phyloP scores from a whole-genome alignment of 2,888 invertebrate species.

The Rapana venosa region DNA sequence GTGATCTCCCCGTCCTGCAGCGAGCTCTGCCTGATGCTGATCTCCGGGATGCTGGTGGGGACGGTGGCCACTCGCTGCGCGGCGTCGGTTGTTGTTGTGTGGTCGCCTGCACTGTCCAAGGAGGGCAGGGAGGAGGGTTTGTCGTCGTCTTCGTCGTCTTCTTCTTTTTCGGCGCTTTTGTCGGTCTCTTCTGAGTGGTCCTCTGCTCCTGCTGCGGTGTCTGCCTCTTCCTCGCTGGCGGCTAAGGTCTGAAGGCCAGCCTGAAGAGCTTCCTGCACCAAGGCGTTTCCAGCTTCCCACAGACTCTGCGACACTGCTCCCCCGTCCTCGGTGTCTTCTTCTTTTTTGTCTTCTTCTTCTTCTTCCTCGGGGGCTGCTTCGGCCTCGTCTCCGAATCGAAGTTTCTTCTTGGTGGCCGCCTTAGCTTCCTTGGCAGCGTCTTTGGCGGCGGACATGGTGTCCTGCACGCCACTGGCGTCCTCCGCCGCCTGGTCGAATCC shows the following conservation, averaged over 20 bases:
- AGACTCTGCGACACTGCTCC: neutral
- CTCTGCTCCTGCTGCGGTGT: neutral
- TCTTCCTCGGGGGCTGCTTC: neutral
- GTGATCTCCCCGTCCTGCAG: slow-evolving; percentile 33
- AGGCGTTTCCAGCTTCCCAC: neutral
- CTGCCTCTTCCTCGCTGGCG: neutral
- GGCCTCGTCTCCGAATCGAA: neutral
- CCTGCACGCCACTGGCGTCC: neutral
- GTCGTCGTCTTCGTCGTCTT: neutral
- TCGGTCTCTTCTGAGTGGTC: neutral
- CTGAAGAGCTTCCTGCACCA: slow-evolving; percentile 4
- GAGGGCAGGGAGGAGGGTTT: slow-evolving; percentile 1
- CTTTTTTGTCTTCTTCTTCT: neutral
- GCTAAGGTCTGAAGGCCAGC: neutral
- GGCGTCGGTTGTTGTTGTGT: neutral
- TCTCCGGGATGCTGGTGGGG: slow-evolving; percentile 36
- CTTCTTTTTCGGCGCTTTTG: neutral
- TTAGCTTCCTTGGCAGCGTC: neutral
- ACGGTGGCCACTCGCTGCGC: neutral
- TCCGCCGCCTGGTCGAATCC: neutral
- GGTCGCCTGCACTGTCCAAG: neutral
- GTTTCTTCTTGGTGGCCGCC: neutral
- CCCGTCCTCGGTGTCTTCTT: neutral
- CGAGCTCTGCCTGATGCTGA: slow-evolving; percentile 44
- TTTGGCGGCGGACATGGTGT: neutral